Percentiles rank a stretch among this genome's conserved stretches.
Conservation (phyloP, 2,888 invertebrate genomes). For the Drosophila colorata region DNA sequence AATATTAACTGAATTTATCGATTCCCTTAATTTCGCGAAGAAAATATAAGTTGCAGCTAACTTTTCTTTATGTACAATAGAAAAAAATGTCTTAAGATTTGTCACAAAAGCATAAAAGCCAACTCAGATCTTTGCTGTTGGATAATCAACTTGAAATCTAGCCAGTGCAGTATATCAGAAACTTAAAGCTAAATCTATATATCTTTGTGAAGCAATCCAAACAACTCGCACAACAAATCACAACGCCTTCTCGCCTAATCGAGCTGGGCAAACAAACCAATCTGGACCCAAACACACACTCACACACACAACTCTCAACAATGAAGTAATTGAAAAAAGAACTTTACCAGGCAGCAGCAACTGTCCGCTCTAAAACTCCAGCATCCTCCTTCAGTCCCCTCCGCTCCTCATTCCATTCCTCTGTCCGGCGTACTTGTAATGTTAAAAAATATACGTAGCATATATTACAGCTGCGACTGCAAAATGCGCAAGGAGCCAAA, state of each 20-base stretch:
- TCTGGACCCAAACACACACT: slow-evolving; percentile 14
- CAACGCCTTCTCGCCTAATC: slow-evolving; percentile 53
- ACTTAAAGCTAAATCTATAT: slow-evolving; percentile 3
- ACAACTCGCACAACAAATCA: slow-evolving; percentile 52
- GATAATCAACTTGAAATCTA: neutral
- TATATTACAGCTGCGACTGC: slow-evolving; percentile 48
- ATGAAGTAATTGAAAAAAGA: slow-evolving; percentile 74
- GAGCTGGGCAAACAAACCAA: slow-evolving; percentile 56
- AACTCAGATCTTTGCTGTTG: neutral
- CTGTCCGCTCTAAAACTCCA: slow-evolving; percentile 14
- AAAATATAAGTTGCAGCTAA: no score
- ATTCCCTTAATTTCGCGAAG: no score
- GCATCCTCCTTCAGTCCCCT: neutral
- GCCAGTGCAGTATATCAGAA: neutral
- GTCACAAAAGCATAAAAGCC: no score
- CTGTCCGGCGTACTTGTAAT: slow-evolving; percentile 12
- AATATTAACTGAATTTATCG: no score
- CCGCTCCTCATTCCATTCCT: neutral
- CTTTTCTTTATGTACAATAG: no score
- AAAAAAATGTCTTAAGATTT: no score
- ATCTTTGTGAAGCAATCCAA: slow-evolving; percentile 16
- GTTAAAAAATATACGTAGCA: slow-evolving; percentile 47
- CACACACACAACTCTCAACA: slow-evolving; percentile 37
- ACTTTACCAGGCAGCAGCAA: slow-evolving; percentile 37
- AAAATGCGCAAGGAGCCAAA: slow-evolving; percentile 47